These are phyloP conservation scores for Ciconia nigra DNA, from an alignment of 2,797 vertebrate species.

Conservation along the genomic window DNA sequence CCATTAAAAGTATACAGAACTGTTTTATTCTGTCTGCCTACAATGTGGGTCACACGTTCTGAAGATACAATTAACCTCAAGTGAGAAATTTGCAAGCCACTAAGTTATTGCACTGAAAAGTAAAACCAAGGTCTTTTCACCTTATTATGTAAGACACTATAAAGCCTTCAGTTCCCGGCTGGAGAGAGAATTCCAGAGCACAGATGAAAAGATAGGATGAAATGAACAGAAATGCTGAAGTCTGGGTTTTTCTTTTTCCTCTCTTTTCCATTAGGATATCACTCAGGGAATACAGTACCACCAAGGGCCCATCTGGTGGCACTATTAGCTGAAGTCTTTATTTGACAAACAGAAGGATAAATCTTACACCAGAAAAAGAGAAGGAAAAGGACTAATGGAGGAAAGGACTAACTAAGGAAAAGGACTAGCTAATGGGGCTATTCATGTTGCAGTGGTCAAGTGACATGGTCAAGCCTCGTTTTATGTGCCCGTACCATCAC, in stretches of 20 bases:
- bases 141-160: neutral
- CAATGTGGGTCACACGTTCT: neutral
- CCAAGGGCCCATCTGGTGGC: slow-evolving; percentile 5
- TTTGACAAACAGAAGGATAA: neutral
- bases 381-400: neutral
- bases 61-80: slow-evolving; percentile 47
- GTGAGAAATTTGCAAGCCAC: slow-evolving; percentile 7
- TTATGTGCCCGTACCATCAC: neutral
- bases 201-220: neutral
- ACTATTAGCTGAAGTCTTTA: slow-evolving; percentile 15
- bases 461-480: neutral
- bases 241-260: neutral
- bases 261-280: neutral
- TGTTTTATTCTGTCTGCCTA: neutral
- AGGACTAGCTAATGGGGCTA: neutral
- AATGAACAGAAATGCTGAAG: slow-evolving; percentile 13
- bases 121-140: slow-evolving; percentile 22
- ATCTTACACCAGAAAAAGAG: neutral
- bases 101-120: neutral
- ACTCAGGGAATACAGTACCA: neutral
- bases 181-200: neutral
- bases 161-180: neutral
- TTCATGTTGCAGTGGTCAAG: neutral
- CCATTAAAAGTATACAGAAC: neutral
- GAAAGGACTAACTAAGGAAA: neutral